Evolutionary conservation across 1,140 invertebrate species (phyloP).

Genomic region (Hylyphantes graminicola): DNA sequence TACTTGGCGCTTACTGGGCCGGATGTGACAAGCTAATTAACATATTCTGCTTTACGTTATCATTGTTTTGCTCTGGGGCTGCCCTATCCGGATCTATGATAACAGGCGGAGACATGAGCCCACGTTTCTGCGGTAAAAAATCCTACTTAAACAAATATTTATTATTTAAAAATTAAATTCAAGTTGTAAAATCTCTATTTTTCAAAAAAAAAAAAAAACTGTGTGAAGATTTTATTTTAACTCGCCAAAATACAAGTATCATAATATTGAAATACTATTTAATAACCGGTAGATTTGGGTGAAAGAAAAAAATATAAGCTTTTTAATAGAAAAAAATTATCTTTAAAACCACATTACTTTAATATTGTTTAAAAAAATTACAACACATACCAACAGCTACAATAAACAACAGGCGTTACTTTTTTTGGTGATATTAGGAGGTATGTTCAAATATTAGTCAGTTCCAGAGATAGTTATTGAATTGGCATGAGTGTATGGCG

Average conservation of each 20-base stretch:
- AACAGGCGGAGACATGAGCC: background rate
- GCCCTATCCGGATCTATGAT: background rate
- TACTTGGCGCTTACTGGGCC: background rate
- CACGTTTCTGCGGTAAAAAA: background rate
- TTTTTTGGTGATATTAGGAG: too few species aligned
- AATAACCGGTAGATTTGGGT: background rate
- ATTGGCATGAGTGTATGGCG: too few species aligned
- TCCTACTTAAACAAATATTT: background rate
- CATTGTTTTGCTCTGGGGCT: background rate
- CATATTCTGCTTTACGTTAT: conserved; percentile 1
- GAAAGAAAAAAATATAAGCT: background rate
- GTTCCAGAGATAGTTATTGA: too few species aligned
- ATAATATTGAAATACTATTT: background rate
- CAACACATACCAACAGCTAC: too few species aligned
- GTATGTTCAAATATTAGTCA: too few species aligned
- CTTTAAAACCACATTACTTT: too few species aligned
- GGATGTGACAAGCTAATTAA: background rate
- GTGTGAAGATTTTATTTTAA: background rate
- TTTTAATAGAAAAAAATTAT: background rate
- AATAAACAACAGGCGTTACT: too few species aligned
- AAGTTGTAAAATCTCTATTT: too few species aligned
- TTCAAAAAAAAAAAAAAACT: background rate
- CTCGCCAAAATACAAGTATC: background rate
- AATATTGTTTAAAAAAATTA: too few species aligned
- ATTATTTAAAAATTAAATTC: background rate